Conservation (phyloP, 2,797 vertebrate genomes). For the Anabas testudineus region DNA sequence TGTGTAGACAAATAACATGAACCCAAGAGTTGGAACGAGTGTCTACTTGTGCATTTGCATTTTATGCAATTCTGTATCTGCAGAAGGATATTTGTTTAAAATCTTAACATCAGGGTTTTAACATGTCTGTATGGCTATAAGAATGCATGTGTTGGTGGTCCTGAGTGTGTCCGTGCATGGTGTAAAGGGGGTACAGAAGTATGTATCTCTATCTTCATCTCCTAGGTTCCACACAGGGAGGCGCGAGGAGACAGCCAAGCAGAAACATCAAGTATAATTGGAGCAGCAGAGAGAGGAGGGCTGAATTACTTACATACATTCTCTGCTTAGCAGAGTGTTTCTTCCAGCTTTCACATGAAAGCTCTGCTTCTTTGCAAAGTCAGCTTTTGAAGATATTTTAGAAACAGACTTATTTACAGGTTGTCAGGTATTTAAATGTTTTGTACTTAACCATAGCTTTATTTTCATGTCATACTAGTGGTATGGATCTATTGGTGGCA, state of each 20-base stretch:
- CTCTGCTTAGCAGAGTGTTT: constrained; percentile 25
- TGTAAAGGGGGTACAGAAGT: background rate
- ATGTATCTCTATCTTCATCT: constrained; percentile 12
- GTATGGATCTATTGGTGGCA: background rate
- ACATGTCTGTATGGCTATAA: background rate
- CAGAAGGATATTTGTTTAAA: constrained; percentile 1
- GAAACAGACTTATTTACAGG: constrained; percentile 27
- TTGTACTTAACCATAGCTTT: background rate
- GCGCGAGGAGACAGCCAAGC: constrained; percentile 27
- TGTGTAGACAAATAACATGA: constrained; percentile 13
- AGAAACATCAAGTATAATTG: constrained; percentile 48
- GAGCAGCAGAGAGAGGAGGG: constrained; percentile 17
- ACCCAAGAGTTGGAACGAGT: background rate
- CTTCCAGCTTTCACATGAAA: constrained; percentile 48
- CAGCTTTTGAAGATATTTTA: constrained; percentile 48
- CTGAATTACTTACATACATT: constrained; percentile 14
- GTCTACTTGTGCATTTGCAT: background rate
- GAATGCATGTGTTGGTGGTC: background rate
- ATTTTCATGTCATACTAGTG: background rate
- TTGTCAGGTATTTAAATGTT: background rate
- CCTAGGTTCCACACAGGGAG: constrained; percentile 15
- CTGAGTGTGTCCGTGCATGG: background rate
- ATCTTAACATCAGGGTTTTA: background rate
- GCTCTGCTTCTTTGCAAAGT: constrained; percentile 21
- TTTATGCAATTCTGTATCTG: background rate